A percentile compares a stretch with the other conserved stretches of the same genome.
Evolutionary conservation across 2,797 vertebrate genomes (phyloP).

Genomic region (Oreortyx pictus): DNA sequence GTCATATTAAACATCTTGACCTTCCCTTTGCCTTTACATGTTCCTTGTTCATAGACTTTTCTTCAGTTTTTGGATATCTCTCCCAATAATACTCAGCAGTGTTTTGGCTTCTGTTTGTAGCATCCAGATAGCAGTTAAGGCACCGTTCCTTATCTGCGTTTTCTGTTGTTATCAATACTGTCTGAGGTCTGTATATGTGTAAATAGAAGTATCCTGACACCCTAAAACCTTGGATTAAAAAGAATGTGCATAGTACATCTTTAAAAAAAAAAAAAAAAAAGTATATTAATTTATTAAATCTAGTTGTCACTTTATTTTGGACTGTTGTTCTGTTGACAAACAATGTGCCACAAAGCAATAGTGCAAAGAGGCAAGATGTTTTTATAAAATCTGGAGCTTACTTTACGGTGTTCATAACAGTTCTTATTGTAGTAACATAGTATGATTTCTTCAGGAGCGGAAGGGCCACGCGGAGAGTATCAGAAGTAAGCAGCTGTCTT

Average conservation of each 20-base stretch:
- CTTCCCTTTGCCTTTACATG: constrained; percentile 77
- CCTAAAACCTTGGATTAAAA: constrained; percentile 86
- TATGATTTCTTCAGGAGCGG: constrained; percentile 59
- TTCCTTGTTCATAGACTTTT: constrained; percentile 79
- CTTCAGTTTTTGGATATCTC: constrained; percentile 73
- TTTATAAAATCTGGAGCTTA: constrained; percentile 53
- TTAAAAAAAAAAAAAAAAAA: constrained; percentile 82
- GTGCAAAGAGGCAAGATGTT: constrained; percentile 68
- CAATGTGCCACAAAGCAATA: constrained; percentile 80
- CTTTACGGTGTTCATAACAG: constrained; percentile 59
- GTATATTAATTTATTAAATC: constrained; percentile 99
- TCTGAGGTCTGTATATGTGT: constrained; percentile 94
- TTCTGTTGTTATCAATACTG: constrained; percentile 80
- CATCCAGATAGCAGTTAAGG: constrained; percentile 71
- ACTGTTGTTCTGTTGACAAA: constrained; percentile 84
- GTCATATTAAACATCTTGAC: constrained; percentile 71
- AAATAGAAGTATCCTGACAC: constrained; percentile 87
- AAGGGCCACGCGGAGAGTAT: constrained; percentile 49
- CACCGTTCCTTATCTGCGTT: constrained; percentile 63
- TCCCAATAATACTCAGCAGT: constrained; percentile 72
- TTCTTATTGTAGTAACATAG: constrained; percentile 51
- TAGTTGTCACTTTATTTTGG: constrained; percentile 93
- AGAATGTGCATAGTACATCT: constrained; percentile 97
- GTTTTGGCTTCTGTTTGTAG: constrained; percentile 78
- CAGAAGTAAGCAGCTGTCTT: constrained; percentile 50